A percentile compares a stretch with the other conserved stretches of the same genome.
Evolutionary conservation across 2,797 vertebrate species (phyloP).

Genomic region (Pygocentrus nattereri): DNA sequence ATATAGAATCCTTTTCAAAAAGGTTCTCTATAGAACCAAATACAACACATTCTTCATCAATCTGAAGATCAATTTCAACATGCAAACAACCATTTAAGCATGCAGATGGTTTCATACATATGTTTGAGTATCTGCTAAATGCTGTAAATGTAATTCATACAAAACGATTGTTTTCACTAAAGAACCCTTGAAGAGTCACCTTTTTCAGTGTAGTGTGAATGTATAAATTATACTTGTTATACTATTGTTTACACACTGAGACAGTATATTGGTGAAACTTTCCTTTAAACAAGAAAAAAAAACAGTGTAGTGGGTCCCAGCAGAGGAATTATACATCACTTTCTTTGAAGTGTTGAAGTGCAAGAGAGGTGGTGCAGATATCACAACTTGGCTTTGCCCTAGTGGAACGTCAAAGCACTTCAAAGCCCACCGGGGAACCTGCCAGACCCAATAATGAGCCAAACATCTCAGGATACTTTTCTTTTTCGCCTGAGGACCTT

Average conservation of each 20-base stretch:
- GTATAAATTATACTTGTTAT: background rate
- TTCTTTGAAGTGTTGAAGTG: conserved; percentile 76
- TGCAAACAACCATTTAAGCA: too few species aligned
- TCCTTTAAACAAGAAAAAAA: background rate
- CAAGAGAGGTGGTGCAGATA: conserved; percentile 51
- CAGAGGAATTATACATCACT: conserved; percentile 42
- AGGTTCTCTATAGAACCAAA: too few species aligned
- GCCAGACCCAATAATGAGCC: conserved; percentile 66
- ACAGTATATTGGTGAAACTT: background rate
- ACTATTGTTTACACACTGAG: background rate
- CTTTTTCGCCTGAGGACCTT: conserved; percentile 37
- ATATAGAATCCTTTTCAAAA: too few species aligned
- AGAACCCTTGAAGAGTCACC: too few species aligned
- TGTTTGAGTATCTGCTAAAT: too few species aligned
- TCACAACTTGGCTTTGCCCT: conserved; percentile 53
- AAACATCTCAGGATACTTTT: conserved; percentile 74
- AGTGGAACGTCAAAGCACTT: conserved; percentile 68
- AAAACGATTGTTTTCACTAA: too few species aligned
- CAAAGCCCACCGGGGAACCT: conserved; percentile 70
- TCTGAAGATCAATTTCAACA: too few species aligned
- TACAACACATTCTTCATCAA: too few species aligned
- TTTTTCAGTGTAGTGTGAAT: too few species aligned
- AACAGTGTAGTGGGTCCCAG: conserved; percentile 46
- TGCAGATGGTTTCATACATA: too few species aligned
- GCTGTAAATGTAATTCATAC: too few species aligned